Conservation (phyloP, 2,113 vertebrate genomes). For the Grallaria varia region DNA sequence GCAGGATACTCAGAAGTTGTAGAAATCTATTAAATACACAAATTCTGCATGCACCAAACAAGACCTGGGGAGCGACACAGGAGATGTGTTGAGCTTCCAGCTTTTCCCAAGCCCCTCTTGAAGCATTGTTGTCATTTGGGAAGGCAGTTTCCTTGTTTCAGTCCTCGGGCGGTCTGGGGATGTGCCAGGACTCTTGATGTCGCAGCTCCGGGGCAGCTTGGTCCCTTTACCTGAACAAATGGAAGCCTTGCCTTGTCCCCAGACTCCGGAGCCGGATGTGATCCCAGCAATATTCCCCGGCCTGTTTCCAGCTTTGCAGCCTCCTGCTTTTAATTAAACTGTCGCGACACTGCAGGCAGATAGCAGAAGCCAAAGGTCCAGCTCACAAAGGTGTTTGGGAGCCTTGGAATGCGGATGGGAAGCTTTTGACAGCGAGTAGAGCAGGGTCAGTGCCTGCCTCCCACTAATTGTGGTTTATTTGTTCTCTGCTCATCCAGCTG, state of each 20-base stretch:
- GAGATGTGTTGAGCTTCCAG: accelerated
- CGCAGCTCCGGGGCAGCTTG: accelerated
- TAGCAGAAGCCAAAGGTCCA: neutral
- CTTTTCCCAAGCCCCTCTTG: neutral
- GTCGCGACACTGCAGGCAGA: neutral
- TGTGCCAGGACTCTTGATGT: neutral
- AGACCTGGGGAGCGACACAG: neutral
- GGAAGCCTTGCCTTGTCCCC: neutral
- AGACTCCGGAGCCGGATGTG: neutral
- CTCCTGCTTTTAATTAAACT: slow-evolving; percentile 36
- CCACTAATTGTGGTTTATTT: neutral
- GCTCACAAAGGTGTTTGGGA: neutral
- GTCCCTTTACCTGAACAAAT: neutral
- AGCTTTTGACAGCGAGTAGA: accelerated
- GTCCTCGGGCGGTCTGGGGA: neutral
- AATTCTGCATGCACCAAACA: neutral
- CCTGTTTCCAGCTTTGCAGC: neutral
- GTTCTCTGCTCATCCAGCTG: neutral
- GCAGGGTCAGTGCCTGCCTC: neutral
- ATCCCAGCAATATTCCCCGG: neutral
- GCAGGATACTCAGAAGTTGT: neutral
- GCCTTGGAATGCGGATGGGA: neutral
- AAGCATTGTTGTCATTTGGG: neutral
- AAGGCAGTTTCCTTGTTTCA: neutral
- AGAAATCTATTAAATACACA: neutral